Evolutionary conservation across 2,113 vertebrate species (phyloP), one percentile per base, ranked within the genome.

Genomic region (Megaceryle maxima): DNA sequence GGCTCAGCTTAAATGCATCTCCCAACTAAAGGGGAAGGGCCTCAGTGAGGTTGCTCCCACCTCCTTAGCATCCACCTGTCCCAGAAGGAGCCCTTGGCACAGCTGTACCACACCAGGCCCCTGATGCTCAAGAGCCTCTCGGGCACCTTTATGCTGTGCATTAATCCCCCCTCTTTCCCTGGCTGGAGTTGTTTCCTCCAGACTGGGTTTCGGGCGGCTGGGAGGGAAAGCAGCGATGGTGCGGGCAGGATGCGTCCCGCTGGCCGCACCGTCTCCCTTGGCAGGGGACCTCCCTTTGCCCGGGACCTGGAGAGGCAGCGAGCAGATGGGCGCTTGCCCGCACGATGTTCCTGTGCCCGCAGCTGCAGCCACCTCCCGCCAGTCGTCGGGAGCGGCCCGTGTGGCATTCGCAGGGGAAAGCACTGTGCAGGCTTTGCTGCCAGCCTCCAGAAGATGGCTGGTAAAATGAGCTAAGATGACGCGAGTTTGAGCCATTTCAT

Each of bases 241-340:
- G 12, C 0, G 16, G 51, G 55, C 35, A 60, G 72, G 87, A 57
- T 28, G 55, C 0, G 1, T 13, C 25, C 59, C 1, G 0, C 48
- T 17, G 48, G 43, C n/a, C 0, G 1, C 15, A 8, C 11, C 1
- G 0, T 51, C 37, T 56, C 57, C 2, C 0, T 69, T 69, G 57
- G n/a, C 22, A 29, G 43, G 62, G 19, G 12, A 73, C 19, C n/a
- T 19, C 19, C 1, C 0, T 69, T 48, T n/a, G 37, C 24, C 37
- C 8, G 50, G 21, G 22, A 68, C 50, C 62, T 5, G 17, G 35
- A 24, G 26, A 44, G 50, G 35, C 44, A 74, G 69, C 2, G 7
- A 16, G 28, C 50, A 5, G 35, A 8, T 16, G 1, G 1, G 33
- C 0, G 1, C 37, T 55, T 28, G 57, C 64, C 18, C 7, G 6